Conservation (phyloP, 2,888 invertebrate genomes). For the Tenthredo notha region DNA sequence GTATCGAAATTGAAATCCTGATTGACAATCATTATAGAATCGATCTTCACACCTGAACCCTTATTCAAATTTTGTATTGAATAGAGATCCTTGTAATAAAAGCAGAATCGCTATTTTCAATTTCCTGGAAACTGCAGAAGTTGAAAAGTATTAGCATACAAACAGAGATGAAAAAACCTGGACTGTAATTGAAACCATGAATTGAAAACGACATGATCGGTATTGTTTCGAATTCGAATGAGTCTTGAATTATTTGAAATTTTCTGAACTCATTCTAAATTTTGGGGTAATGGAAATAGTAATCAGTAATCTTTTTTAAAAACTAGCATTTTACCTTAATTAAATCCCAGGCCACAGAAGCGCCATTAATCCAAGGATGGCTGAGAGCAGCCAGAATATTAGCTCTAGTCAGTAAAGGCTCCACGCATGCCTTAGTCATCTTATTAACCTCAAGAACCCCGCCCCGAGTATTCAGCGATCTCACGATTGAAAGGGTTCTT, state of each 20-base stretch:
- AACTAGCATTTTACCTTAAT: conserved; percentile 53
- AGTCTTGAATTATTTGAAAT: too few relatives aligned
- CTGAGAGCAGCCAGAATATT: conserved; percentile 80
- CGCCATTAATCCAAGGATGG: conserved; percentile 80
- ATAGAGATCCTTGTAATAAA: neutral
- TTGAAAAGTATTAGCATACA: neutral
- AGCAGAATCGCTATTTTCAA: neutral
- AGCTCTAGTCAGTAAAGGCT: conserved; percentile 82
- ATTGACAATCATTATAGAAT: neutral
- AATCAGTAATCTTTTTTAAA: neutral
- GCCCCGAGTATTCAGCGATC: conserved; percentile 87
- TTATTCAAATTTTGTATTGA: neutral
- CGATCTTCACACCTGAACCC: neutral
- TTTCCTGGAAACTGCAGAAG: neutral
- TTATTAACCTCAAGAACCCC: conserved; percentile 82
- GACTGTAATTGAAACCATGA: neutral
- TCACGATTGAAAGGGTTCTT: conserved; percentile 89
- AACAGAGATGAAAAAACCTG: too few relatives aligned
- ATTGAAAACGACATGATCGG: neutral
- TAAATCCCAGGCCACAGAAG: conserved; percentile 74
- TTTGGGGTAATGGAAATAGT: too few relatives aligned
- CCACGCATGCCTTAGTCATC: conserved; percentile 81
- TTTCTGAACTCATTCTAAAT: too few relatives aligned
- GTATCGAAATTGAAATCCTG: neutral
- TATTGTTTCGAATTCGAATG: too few relatives aligned